Conservation (phyloP, 2,797 vertebrate genomes). For the Channa striata region DNA sequence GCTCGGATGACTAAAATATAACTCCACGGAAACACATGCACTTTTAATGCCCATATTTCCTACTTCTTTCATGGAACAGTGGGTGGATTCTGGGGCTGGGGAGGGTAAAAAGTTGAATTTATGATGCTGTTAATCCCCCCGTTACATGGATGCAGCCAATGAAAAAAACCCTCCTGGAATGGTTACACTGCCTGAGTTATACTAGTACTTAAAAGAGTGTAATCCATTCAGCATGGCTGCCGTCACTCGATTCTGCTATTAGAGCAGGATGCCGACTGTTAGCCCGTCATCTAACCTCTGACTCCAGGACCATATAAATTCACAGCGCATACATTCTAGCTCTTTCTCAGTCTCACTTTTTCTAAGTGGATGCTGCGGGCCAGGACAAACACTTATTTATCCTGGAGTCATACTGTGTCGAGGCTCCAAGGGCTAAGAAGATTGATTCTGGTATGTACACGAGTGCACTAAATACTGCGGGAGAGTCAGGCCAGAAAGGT, state of each 20-base stretch:
- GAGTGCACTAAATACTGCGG: conserved; percentile 68
- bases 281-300: conserved; percentile 70
- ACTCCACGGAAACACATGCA: conserved; percentile 75
- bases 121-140: conserved; percentile 82
- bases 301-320: conserved; percentile 70
- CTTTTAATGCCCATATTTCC: conserved; percentile 78
- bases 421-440: conserved; percentile 57
- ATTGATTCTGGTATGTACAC: conserved; percentile 76
- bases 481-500: conserved; percentile 44
- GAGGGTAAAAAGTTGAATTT: conserved; percentile 80
- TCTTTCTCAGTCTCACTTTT: conserved; percentile 20
- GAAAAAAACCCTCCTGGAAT: conserved; percentile 68
- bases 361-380: conserved; percentile 60
- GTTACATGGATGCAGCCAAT: conserved; percentile 72
- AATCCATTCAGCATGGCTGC: conserved; percentile 80
- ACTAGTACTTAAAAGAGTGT: conserved; percentile 74
- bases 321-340: conserved; percentile 44
- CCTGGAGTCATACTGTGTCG: conserved; percentile 70
- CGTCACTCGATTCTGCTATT: conserved; percentile 77
- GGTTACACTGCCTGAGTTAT: conserved; percentile 77
- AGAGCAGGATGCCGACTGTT: conserved; percentile 72
- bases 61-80: conserved; percentile 63
- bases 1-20: conserved; percentile 79
- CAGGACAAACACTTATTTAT: conserved; percentile 81
- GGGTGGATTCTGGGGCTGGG: conserved; percentile 71